Base-by-base conservation (phyloP, 2,113 vertebrate species). In the Malurus alboscapulatus region DNA sequence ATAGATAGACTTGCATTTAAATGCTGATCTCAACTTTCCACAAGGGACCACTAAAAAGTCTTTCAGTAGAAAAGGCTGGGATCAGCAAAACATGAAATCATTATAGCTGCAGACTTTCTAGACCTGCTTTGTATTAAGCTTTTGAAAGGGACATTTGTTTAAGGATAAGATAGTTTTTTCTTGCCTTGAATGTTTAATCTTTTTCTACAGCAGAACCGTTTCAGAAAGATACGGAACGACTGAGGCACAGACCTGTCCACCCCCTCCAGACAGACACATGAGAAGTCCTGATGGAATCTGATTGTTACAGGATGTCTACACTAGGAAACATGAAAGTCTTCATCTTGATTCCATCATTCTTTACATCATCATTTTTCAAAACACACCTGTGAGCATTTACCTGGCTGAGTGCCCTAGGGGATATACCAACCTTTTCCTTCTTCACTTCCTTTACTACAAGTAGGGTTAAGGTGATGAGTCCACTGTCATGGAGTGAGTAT, bases 21-120 rank as follows among this genome's bases (percentile, higher is more conserved):
- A 98, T 97, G 97, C 98, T 98, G 97, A 98, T 97, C 97, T 98
- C 97, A 97, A 93, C 96, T 96, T 98, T 96, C 84, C 97, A 97
- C 96, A 77, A 91, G 97, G 96, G 98, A 97, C 96, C 96, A 97
- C 96, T 98, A 98, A 98, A 98, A 98, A 98, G 97, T 96, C 95
- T 98, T 97, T 98, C 96, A 96, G 91, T 88, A 94, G 94, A 97
- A 98, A 98, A 97, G 91, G 67, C 95, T 89, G 82, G 92, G 96
- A 98, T 98, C 97, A 98, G 97, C 98, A 98, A 98, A 98, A 98
- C 97, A 97, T 96, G 95, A 98, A 98, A 97, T 98, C 97, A 95
- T 98, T 98, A 98, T 94, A 94, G 94, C 95, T 96, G 95, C 95
- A 97, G 95, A 96, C 96, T 97, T 97, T 97, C 95, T 96, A 97